These are phyloP conservation scores for Alentia gelatinosa DNA, from an alignment of 2,888 invertebrate genomes.

Conservation along the genomic window DNA sequence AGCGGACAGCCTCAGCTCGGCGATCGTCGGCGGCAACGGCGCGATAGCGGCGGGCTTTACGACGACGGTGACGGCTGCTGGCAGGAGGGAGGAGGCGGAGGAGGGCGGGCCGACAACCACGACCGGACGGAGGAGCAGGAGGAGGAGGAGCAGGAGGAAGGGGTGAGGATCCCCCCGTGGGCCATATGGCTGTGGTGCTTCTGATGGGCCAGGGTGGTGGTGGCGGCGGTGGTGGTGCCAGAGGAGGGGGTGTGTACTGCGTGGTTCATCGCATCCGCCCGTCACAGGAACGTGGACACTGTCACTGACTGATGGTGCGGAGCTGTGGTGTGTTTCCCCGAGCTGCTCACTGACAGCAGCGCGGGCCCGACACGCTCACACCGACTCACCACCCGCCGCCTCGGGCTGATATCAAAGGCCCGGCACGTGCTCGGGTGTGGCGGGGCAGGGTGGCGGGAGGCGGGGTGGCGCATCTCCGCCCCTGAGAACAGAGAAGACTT, in stretches of 20 bases:
- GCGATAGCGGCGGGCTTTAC: background rate
- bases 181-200: background rate
- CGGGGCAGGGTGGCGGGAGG: too few relatives aligned
- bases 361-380: background rate
- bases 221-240: background rate
- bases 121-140: constrained; percentile 18
- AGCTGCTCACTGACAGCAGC: background rate
- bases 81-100: background rate
- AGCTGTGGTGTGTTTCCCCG: background rate
- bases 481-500: too few relatives aligned
- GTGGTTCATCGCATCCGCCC: background rate
- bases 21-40: background rate
- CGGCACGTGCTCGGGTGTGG: constrained; percentile 16
- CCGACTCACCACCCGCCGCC: background rate
- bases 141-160: constrained; percentile 18
- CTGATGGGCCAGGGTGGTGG: background rate
- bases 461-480: too few relatives aligned
- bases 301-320: background rate
- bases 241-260: background rate
- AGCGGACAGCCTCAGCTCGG: constrained; percentile 5
- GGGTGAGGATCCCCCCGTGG: too few relatives aligned
- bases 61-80: background rate
- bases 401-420: background rate
- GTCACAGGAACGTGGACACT: background rate
- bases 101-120: background rate